Evolutionary conservation across 2,888 invertebrate genomes (phyloP).

Genomic region (Hedya salicella): DNA sequence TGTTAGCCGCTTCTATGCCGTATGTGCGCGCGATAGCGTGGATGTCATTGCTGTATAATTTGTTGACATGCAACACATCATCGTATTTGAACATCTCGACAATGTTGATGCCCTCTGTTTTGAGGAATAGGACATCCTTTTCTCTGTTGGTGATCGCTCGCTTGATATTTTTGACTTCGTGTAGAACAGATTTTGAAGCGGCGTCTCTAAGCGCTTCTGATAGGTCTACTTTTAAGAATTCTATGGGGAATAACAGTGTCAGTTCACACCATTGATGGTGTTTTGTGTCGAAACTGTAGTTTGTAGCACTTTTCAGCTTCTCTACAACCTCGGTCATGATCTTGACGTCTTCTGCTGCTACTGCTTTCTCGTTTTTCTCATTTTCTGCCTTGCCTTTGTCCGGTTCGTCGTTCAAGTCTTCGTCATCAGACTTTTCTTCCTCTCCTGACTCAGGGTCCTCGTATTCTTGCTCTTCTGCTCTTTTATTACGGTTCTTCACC

Average conservation of each 20-base stretch:
- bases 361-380: slow-evolving; percentile 55
- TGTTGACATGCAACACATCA: slow-evolving; percentile 91
- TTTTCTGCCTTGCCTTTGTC: slow-evolving; percentile 62
- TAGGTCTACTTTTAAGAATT: slow-evolving; percentile 87
- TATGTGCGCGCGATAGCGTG: slow-evolving; percentile 95
- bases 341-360: slow-evolving; percentile 60
- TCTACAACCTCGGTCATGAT: slow-evolving; percentile 73
- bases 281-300: slow-evolving; percentile 91
- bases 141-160: slow-evolving; percentile 93
- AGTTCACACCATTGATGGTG: slow-evolving; percentile 94
- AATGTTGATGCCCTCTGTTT: slow-evolving; percentile 98
- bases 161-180: slow-evolving; percentile 92
- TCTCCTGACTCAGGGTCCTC: slow-evolving; percentile 87
- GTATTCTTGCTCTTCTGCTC: slow-evolving; percentile 87
- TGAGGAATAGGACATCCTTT: slow-evolving; percentile 87
- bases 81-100: slow-evolving; percentile 94
- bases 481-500: slow-evolving; percentile 83
- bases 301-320: slow-evolving; percentile 74
- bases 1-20: slow-evolving; percentile 98
- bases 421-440: slow-evolving; percentile 82
- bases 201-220: slow-evolving; percentile 89
- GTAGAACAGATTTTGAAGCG: slow-evolving; percentile 89
- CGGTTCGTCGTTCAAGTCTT: slow-evolving; percentile 64
- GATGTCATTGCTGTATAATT: slow-evolving; percentile 96
- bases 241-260: slow-evolving; percentile 87